Conservation (phyloP, 1,140 invertebrate genomes). For the Radopholus similis region DNA sequence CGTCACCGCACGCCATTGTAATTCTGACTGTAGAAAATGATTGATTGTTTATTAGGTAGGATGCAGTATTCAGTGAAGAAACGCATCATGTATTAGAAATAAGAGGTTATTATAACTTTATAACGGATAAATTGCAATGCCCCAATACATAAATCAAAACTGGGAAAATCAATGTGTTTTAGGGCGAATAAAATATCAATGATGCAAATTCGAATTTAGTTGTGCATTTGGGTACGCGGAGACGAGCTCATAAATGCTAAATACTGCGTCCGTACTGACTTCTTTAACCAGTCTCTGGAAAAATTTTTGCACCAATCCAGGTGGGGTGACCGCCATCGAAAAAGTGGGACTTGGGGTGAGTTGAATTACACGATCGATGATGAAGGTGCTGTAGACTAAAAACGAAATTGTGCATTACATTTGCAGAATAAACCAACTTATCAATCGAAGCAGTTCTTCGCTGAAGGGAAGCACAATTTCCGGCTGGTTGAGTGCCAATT, state of each 20-base stretch:
- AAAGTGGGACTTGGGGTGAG: neutral
- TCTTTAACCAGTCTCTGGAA: neutral
- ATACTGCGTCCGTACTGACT: neutral
- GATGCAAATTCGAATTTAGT: no score
- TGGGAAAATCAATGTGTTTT: neutral
- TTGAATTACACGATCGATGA: neutral
- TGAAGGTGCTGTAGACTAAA: neutral
- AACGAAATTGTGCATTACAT: neutral
- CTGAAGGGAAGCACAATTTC: neutral
- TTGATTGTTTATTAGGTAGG: neutral
- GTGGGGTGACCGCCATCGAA: neutral
- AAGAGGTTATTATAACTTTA: no score
- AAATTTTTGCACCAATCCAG: neutral
- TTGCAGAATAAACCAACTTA: neutral
- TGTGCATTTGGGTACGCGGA: no score
- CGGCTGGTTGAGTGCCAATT: constrained; percentile 7
- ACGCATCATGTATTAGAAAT: no score
- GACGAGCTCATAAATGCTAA: neutral
- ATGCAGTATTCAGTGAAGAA: no score
- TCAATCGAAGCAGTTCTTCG: neutral
- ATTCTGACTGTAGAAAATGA: no score
- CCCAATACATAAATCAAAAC: no score
- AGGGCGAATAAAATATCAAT: neutral
- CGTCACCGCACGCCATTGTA: neutral
- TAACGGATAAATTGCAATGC: no score